These are phyloP conservation scores for Rynchops niger DNA, from an alignment of 2,113 vertebrate species.

Conservation along the genomic window DNA sequence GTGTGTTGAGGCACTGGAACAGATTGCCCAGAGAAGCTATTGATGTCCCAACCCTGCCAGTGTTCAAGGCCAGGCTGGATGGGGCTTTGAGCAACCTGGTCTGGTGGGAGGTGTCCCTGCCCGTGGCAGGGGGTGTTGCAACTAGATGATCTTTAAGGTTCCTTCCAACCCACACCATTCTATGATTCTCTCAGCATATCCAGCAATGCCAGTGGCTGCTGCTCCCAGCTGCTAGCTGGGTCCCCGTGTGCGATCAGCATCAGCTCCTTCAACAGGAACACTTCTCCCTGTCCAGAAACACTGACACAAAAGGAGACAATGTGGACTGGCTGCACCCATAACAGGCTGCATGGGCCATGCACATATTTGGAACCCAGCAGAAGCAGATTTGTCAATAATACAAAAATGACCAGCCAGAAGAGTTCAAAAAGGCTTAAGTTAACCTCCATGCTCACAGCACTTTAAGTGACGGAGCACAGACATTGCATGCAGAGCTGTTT, in stretches of 20 bases:
- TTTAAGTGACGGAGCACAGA: not conserved
- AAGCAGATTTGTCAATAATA: not conserved
- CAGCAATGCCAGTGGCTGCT: not conserved
- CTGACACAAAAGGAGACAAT: not conserved
- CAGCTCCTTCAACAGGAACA: not conserved
- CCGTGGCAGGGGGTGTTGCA: too few species aligned
- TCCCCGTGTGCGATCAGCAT: rapidly evolving
- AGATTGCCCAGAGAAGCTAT: too few species aligned
- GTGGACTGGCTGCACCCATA: not conserved
- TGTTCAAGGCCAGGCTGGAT: too few species aligned
- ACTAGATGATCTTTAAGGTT: too few species aligned
- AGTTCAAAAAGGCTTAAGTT: not conserved
- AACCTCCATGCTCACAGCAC: not conserved
- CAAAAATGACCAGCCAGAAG: not conserved
- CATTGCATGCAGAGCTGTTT: not conserved
- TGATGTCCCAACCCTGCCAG: too few species aligned
- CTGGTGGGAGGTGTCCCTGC: too few species aligned
- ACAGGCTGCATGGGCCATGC: rapidly evolving
- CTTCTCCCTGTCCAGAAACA: not conserved
- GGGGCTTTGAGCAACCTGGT: too few species aligned
- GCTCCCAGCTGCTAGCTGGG: not conserved
- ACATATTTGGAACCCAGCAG: rapidly evolving
- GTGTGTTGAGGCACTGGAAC: too few species aligned
- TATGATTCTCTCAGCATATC: too few species aligned
- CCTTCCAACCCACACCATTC: too few species aligned